Evolutionary conservation across 2,113 vertebrate species (phyloP).

Genomic region (Meriones unguiculatus): DNA sequence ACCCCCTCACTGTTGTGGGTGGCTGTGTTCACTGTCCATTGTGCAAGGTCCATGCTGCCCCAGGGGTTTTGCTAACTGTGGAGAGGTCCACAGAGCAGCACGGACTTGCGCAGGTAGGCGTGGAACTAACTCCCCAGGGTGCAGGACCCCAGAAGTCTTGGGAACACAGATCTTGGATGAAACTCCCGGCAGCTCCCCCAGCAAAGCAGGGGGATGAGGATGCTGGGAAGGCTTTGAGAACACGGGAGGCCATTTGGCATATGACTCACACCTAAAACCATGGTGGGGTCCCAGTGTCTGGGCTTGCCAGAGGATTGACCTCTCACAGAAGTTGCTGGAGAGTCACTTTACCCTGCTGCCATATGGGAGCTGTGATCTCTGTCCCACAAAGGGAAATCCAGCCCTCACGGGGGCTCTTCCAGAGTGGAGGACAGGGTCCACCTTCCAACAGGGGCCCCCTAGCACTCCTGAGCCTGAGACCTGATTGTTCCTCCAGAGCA

Average conservation of each 20-base stretch:
- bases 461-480: background rate
- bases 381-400: background rate
- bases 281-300: background rate
- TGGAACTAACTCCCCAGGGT: background rate
- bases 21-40: fast-evolving
- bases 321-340: background rate
- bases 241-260: background rate
- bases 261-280: background rate
- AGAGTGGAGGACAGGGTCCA: background rate
- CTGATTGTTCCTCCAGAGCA: background rate
- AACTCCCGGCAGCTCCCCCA: background rate
- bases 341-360: background rate
- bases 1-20: background rate
- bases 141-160: background rate
- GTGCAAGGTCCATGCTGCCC: no score
- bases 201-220: background rate
- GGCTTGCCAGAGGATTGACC: background rate
- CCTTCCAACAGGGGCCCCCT: background rate
- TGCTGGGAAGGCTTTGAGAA: background rate
- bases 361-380: no score
- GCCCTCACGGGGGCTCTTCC: background rate
- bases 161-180: background rate
- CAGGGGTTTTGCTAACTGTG: background rate
- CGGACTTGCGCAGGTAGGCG: fast-evolving
- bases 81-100: background rate